Percentiles rank a stretch among this genome's conserved stretches.
These are phyloP conservation scores for Marmota flaviventris DNA, from an alignment of 2,113 vertebrate genomes.

Conservation along the genomic window DNA sequence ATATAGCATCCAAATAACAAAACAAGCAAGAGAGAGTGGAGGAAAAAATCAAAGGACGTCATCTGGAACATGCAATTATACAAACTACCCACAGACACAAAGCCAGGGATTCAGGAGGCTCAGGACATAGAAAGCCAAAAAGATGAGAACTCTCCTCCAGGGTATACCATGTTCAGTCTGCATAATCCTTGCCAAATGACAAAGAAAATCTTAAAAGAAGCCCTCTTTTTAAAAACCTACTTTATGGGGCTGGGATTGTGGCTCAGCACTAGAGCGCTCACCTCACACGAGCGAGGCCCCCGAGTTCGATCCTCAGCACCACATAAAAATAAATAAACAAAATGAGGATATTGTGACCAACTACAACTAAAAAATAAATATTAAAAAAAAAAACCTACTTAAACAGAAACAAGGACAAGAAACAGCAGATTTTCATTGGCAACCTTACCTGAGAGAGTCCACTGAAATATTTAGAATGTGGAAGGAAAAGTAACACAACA, in stretches of 20 bases:
- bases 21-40: too few relatives aligned
- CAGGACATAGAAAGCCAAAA: too few relatives aligned
- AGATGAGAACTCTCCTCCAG: not conserved
- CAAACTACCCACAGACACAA: not conserved
- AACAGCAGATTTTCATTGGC: not conserved
- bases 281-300: too few relatives aligned
- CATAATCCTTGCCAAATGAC: not conserved
- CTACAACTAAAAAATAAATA: too few relatives aligned
- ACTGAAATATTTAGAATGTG: not conserved
- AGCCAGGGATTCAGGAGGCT: not conserved
- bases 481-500: not conserved
- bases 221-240: not conserved
- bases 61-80: not conserved
- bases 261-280: too few relatives aligned
- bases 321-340: too few relatives aligned
- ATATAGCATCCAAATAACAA: too few relatives aligned
- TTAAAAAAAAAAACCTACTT: too few relatives aligned
- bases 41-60: fast-evolving
- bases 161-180: not conserved
- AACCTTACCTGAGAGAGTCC: not conserved
- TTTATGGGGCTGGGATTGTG: not conserved
- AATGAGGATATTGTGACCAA: too few relatives aligned
- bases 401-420: not conserved
- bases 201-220: not conserved
- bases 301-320: too few relatives aligned